Evolutionary conservation across 2,113 vertebrate genomes (phyloP), one percentile per base, ranked within the genome.

Genomic region (Sapajus apella): DNA sequence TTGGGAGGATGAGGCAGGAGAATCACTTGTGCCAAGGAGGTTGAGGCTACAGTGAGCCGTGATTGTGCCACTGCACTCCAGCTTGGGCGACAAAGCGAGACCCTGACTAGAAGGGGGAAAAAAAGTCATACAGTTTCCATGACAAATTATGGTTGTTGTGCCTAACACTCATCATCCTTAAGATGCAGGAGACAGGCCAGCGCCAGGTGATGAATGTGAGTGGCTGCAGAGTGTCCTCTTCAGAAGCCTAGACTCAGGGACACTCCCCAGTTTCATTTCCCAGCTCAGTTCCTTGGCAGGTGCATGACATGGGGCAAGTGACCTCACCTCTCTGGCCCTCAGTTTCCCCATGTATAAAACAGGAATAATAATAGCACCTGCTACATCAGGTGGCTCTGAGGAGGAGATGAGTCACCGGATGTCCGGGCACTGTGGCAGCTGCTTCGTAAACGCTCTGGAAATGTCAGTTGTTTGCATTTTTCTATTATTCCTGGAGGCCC

Each of bases 221-320:
- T 13, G 17, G 21, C 40, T 0, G 3, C 4, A 13, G 37, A 73
- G 9, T 3, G 0, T 18, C 1, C 27, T 13, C 1, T 23, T 10
- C 2, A 13, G 82, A 68, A 82, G 30, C 52, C 56, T 12, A 4
- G 40, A 25, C 47, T 2, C 12, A 2, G 27, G 21, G 25, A 1
- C 30, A 2, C 43, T 7, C 21, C n/a, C 56, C 10, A 12, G 25
- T 45, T 20, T 80, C 52, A 21, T 16, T 9, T 68, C 66, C 77
- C 50, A 10, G 3, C 58, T 81, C 25, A 27, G 79, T 83, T 13
- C 2, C 52, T 61, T 27, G 5, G 47, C 7, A 8, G 1, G 45
- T 0, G 0, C 8, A 0, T 87, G 66, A 23, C 18, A 21, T 11
- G 1, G 47, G 25, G 13, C 35, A 14, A 52, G 68, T 16, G 0